A percentile compares a stretch with the other conserved stretches of the same genome.
Conservation (phyloP, 1,140 invertebrate species). For the Goniozus legneri region DNA sequence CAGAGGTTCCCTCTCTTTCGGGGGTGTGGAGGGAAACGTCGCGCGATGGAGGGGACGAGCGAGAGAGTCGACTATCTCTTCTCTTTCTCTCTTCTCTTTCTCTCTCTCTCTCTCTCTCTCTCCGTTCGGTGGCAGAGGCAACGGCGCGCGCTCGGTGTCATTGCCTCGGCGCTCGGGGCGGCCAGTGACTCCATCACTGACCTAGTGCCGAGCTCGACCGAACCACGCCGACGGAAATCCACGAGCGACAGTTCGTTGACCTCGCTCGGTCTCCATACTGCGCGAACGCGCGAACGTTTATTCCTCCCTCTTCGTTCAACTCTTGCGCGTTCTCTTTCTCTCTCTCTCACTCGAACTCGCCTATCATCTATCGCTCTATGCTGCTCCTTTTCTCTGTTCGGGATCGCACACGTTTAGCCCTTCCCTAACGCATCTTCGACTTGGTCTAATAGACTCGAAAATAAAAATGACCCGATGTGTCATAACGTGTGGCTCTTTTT, state of each 20-base stretch:
- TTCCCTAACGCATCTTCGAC: no score
- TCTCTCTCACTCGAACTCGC: neutral
- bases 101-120: no score
- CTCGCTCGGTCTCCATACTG: constrained; percentile 34
- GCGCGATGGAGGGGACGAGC: neutral
- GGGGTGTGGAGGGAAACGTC: neutral
- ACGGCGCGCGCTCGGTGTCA: constrained; percentile 50
- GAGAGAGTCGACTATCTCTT: constrained; percentile 15
- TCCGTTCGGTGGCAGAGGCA: constrained; percentile 25
- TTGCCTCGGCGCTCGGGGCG: constrained; percentile 55
- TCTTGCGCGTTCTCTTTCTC: neutral
- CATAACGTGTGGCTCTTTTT: no score
- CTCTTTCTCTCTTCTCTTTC: no score
- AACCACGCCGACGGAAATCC: constrained; percentile 24
- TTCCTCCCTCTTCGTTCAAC: neutral
- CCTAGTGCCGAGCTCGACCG: constrained; percentile 52
- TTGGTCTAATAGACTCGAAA: no score
- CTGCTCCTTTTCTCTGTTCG: neutral
- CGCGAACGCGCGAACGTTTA: constrained; percentile 16
- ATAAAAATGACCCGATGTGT: no score
- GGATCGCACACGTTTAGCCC: no score
- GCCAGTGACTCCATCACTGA: constrained; percentile 57
- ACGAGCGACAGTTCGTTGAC: constrained; percentile 46
- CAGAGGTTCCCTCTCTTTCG: no score
- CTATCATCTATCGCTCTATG: neutral